These are phyloP conservation scores for Phoeniculus purpureus DNA, from an alignment of 2,797 vertebrate genomes.

Conservation along the genomic window DNA sequence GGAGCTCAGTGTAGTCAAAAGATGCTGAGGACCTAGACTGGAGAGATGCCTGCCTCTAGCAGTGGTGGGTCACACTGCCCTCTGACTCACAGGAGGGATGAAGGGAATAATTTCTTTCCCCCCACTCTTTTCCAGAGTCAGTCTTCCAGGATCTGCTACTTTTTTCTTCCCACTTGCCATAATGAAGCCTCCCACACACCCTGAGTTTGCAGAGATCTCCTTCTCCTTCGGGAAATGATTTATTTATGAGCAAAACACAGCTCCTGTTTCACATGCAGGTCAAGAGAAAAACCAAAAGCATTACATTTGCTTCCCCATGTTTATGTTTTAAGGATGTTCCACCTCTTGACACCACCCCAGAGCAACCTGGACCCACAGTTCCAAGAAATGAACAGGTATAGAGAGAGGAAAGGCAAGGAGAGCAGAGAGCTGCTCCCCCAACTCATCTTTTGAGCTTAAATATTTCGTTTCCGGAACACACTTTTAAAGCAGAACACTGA, in stretches of 20 bases:
- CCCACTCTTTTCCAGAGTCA: background rate
- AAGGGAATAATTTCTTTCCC: background rate
- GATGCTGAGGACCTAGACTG: background rate
- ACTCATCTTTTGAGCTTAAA: background rate
- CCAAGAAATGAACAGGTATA: background rate
- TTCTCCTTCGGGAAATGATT: background rate
- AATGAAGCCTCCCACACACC: background rate
- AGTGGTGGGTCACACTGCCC: background rate
- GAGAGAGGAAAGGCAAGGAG: background rate
- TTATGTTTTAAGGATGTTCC: background rate
- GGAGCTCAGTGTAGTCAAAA: background rate
- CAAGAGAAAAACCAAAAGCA: background rate
- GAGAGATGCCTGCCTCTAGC: background rate
- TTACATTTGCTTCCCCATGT: background rate
- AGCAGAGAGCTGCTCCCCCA: background rate
- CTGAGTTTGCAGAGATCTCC: rapidly evolving
- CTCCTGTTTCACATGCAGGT: background rate
- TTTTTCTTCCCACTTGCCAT: background rate
- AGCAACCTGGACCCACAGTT: background rate
- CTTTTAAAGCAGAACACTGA: background rate
- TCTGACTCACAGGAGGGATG: background rate
- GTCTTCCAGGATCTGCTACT: background rate
- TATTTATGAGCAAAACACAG: background rate
- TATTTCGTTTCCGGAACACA: background rate
- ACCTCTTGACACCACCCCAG: background rate